Conservation (phyloP, 2,797 vertebrate species). For the Nannoperca obscura region DNA sequence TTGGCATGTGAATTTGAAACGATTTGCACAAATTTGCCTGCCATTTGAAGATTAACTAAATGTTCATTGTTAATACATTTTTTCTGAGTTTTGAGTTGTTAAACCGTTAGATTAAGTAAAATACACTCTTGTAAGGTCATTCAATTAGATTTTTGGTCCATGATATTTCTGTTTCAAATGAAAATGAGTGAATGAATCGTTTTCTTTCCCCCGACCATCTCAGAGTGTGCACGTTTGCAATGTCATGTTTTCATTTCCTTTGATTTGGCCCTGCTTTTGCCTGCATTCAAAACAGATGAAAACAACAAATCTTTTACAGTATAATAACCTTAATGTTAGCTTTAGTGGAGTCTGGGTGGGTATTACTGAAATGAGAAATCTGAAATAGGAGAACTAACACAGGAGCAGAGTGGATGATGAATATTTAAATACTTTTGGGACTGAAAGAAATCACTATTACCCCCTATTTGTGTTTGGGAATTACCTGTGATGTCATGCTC, state of each 20-base stretch:
- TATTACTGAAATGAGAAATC: not conserved
- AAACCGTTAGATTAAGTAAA: constrained; percentile 26
- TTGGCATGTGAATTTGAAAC: constrained; percentile 18
- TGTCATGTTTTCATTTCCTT: constrained; percentile 1
- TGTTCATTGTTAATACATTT: constrained; percentile 12
- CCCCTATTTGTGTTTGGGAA: constrained; percentile 15
- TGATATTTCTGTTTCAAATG: constrained; percentile 5
- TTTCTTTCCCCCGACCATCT: not conserved
- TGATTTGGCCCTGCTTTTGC: constrained; percentile 5
- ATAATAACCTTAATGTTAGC: not conserved
- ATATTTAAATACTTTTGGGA: constrained; percentile 15
- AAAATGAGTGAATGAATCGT: not conserved
- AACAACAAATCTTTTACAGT: not conserved
- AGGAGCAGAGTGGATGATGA: constrained; percentile 10
- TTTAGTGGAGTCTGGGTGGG: not conserved
- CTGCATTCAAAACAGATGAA: not conserved
- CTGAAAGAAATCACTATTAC: constrained; percentile 19
- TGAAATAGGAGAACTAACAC: not conserved
- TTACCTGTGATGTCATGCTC: not conserved
- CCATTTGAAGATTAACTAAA: not conserved
- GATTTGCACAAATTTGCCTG: not conserved
- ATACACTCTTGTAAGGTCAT: not conserved
- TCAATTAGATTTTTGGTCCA: constrained; percentile 8
- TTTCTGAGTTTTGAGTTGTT: not conserved
- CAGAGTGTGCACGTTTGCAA: not conserved